phyloP scores from a whole-genome alignment of 2,113 vertebrate genomes.

The Laticauda laticaudata region DNA sequence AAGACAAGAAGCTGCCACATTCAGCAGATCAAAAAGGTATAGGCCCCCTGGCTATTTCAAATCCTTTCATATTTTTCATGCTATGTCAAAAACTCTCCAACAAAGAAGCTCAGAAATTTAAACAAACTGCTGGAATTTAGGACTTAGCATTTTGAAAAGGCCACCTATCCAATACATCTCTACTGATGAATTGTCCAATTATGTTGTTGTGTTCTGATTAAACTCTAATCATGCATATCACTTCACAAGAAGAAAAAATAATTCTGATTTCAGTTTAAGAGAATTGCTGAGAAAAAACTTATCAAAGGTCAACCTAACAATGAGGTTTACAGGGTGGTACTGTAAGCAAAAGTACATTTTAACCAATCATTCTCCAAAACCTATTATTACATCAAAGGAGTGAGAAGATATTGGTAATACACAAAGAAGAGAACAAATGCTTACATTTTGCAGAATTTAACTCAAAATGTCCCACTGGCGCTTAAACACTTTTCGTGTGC shows the following conservation, averaged over 20 bases:
- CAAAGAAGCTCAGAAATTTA: neutral
- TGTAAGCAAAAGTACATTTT: conserved; percentile 71
- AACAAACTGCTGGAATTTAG: conserved; percentile 2
- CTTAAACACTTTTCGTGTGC: too few relatives aligned
- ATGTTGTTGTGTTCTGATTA: neutral
- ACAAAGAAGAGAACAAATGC: conserved; percentile 69
- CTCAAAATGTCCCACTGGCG: neutral
- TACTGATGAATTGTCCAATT: neutral
- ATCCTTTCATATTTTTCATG: neutral
- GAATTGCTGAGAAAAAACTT: conserved; percentile 67
- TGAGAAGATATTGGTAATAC: conserved; percentile 68
- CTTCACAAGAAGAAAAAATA: neutral
- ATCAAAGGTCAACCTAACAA: conserved; percentile 22
- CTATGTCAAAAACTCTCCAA: neutral
- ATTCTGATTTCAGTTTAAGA: conserved; percentile 35
- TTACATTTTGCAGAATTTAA: conserved; percentile 71
- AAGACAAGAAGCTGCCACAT: neutral
- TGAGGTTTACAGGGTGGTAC: conserved; percentile 63
- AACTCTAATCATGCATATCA: conserved; percentile 14
- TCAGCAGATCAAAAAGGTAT: neutral
- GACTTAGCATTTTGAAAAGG: neutral
- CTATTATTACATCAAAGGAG: conserved; percentile 65
- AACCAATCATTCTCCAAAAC: conserved; percentile 69
- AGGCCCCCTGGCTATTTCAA: neutral
- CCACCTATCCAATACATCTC: neutral